These are phyloP conservation scores for Dorcus parallelipipedus DNA, from an alignment of 2,888 invertebrate species.

Conservation along the genomic window DNA sequence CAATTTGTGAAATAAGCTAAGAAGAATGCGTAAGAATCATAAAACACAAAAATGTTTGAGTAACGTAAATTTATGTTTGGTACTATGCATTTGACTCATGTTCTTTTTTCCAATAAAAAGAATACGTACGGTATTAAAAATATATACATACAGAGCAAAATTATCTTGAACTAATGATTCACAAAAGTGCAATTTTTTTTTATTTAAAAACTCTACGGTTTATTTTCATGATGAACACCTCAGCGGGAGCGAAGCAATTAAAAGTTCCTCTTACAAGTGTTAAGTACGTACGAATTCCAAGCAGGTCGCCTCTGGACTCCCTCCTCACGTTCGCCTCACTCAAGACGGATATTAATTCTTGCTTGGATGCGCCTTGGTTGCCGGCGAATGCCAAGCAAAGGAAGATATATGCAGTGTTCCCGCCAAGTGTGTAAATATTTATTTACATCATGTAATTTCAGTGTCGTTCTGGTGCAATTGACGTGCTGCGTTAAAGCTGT, in stretches of 20 bases:
- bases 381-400: background rate
- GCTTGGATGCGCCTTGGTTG: background rate
- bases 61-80: too few species aligned
- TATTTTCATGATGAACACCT: background rate
- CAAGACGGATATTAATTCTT: background rate
- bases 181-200: too few species aligned
- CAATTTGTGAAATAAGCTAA: too few species aligned
- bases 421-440: constrained; percentile 6
- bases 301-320: background rate
- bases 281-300: background rate
- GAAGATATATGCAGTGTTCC: background rate
- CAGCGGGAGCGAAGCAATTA: background rate
- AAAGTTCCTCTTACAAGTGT: background rate
- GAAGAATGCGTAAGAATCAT: too few species aligned
- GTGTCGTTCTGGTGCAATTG: background rate
- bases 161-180: too few species aligned
- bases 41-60: too few species aligned
- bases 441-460: constrained; percentile 8
- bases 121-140: too few species aligned
- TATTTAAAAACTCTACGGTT: background rate
- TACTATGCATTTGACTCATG: too few species aligned
- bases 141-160: too few species aligned
- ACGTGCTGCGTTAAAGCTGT: background rate
- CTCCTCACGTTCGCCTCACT: background rate
- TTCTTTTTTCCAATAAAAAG: too few species aligned